Evolutionary conservation across 2,797 vertebrate genomes (phyloP), one percentile per base, ranked within the genome.

Genomic region (Catharus ustulatus): DNA sequence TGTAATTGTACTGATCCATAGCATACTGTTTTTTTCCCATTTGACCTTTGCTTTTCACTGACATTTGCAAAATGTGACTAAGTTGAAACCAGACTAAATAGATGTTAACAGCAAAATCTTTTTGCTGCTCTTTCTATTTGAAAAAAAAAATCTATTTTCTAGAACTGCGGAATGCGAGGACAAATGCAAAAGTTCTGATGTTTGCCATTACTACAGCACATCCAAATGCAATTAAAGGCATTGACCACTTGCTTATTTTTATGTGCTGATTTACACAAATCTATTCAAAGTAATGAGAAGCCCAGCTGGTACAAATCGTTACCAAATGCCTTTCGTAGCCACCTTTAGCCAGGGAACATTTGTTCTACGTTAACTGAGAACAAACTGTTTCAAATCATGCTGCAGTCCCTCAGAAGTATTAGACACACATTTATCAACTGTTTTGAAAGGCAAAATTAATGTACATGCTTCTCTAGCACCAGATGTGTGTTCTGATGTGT

Each of bases 31-130:
- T 87, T 89, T 92, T 85, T 36, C 78, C 38, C 66, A 78, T 90
- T n/a, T 97, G 94, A 95, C 85, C 94, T 93, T 95, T 95, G 85
- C 84, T 95, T 96, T 91, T 81, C 91, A 89, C 75, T 95, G 95
- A 95, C 90, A 94, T 93, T 95, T 96, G 75, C 91, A 96, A 94
- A 96, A 96, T 89, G 81, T 87, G 93, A 86, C 90, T 77, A 91
- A 90, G 84, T 96, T 96, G 85, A 94, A 96, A 95, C 80, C 63
- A 86, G 72, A 85, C 80, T 90, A 89, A 94, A 92, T 77, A 88
- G 92, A 92, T 90, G 79, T 88, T 94, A 95, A 84, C 89, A 90
- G 83, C 87, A 88, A 87, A 87, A 79, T 69, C 52, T 90, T 92
- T 74, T 77, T 68, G 36, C 62, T 72, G 75, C 48, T 79, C 46